Conservation (phyloP, 2,888 invertebrate genomes). For the Branchipolynoe longqiensis region DNA sequence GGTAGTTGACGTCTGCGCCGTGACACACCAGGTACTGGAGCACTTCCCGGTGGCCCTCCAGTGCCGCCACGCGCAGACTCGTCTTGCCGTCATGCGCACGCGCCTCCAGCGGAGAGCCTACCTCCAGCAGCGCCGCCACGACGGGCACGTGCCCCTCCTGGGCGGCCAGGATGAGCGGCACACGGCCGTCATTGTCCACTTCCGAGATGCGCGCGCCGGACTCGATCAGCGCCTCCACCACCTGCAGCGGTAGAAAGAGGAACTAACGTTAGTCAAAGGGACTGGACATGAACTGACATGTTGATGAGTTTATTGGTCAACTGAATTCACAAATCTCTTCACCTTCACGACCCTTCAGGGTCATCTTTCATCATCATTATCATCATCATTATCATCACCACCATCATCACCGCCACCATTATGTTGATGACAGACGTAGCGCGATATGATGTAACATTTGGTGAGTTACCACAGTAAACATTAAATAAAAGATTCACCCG, state of each 20-base stretch:
- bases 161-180: constrained; percentile 87
- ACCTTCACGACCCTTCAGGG: too few species aligned
- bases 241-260: constrained; percentile 82
- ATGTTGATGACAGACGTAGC: too few species aligned
- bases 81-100: constrained; percentile 87
- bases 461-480: too few species aligned
- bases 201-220: constrained; percentile 82
- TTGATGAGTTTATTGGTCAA: too few species aligned
- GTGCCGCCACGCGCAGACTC: constrained; percentile 86
- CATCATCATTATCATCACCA: too few species aligned
- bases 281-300: too few species aligned
- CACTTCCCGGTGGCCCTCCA: constrained; percentile 86
- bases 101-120: constrained; percentile 83
- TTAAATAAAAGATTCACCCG: too few species aligned
- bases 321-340: too few species aligned
- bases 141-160: constrained; percentile 83
- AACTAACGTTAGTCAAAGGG: neutral
- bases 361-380: too few species aligned
- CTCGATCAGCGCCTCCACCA: constrained; percentile 82
- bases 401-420: too few species aligned
- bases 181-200: constrained; percentile 83
- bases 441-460: too few species aligned
- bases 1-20: constrained; percentile 90
- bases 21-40: constrained; percentile 87
- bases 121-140: constrained; percentile 66